Base-by-base conservation (phyloP, 2,797 vertebrate genomes). In the Sciurus vulgaris region DNA sequence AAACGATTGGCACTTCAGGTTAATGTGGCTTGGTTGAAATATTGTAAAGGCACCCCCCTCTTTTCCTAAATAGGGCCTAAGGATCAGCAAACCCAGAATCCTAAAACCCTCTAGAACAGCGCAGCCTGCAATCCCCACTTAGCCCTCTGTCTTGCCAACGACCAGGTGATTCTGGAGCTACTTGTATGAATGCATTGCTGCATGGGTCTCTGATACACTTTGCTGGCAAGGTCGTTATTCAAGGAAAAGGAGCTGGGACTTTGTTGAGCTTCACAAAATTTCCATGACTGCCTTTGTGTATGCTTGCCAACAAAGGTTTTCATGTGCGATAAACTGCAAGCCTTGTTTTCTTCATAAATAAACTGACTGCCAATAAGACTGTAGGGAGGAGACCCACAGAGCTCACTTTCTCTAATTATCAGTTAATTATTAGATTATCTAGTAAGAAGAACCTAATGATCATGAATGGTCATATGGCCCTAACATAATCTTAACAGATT, bases 341-440 rank as follows among this genome's bases (percentile, higher is more conserved):
- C 17, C 5, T 92, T 89, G 47, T 72, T 93, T 94, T 90, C 47
- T 84, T n/a, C 70, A 14, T 41, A 90, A 88, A 85, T 92, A 86
- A 2, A 78, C 38, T 30, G 59, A 59, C 20, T 88, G 47, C 35
- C 47, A 78, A 38, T 30, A 93, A 89, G 74, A 87, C 10, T 44
- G 26, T 38, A 4, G 8, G 9, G 49, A 30, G 1, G 33, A 95
- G 56, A 82, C 9, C 12, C 81, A 82, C 5, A 54, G 83, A 85
- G 7, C 3, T 96, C 65, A 94, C 17, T 82, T 49, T 69, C 26
- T 93, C 79, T 51, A 63, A 74, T 65, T 93, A 84, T 49, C 72
- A 92, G 24, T 74, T 49, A 91, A 85, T 77, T 89, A 65, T 89
- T 95, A 91, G 82, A 61, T 24, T 51, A 13, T 54, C 87, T 67